A percentile compares a stretch with the other conserved stretches of the same genome.
phyloP scores from a whole-genome alignment of 1,140 invertebrate species.

The Macrobrachium rosenbergii region DNA sequence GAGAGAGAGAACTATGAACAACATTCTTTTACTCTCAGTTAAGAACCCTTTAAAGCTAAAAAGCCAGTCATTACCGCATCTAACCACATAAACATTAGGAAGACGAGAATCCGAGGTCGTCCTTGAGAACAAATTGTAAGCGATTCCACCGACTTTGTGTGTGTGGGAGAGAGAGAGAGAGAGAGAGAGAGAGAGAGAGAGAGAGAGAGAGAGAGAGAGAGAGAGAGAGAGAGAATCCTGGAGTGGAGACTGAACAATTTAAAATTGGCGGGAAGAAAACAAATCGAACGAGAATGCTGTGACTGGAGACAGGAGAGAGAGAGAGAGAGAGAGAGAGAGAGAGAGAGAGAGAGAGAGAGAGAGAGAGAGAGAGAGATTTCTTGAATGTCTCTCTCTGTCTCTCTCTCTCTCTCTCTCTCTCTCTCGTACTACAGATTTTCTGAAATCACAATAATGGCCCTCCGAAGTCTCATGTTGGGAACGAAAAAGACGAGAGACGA shows the following conservation, averaged over 20 bases:
- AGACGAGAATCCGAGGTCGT: not conserved
- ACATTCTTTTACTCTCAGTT: too few relatives aligned
- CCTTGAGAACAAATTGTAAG: too few relatives aligned
- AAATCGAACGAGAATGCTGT: not conserved
- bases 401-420: too few relatives aligned
- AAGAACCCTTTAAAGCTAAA: too few relatives aligned
- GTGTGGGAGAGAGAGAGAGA: not conserved
- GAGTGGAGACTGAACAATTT: not conserved
- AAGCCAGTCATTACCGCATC: too few relatives aligned
- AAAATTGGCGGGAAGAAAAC: not conserved
- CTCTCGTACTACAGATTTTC: too few relatives aligned
- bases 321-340: conserved; percentile 1
- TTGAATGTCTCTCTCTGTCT: too few relatives aligned
- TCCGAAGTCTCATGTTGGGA: too few relatives aligned
- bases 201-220: conserved; percentile 1
- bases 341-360: too few relatives aligned
- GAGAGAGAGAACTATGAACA: not conserved
- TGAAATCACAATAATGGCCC: too few relatives aligned
- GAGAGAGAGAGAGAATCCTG: not conserved
- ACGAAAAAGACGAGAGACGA: not conserved
- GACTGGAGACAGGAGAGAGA: not conserved
- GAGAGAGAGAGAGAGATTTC: too few relatives aligned
- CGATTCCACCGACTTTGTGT: not conserved
- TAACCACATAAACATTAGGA: not conserved
- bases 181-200: not conserved